phyloP scores from a whole-genome alignment of 2,888 invertebrate genomes.

The Lydus trimaculatus region DNA sequence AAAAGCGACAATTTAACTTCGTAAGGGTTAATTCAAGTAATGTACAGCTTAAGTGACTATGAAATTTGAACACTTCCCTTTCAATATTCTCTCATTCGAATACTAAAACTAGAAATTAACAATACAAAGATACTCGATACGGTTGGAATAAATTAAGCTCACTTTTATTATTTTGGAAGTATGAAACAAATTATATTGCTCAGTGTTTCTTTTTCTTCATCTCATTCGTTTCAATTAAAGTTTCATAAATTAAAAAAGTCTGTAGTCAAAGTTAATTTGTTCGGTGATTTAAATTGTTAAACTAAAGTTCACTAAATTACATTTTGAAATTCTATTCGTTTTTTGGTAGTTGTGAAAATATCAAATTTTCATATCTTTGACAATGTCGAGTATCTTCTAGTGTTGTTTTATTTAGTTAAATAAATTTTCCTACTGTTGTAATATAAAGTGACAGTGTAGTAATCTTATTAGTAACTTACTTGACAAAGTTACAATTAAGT shows the following conservation, averaged over 20 bases:
- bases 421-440: constrained; percentile 16
- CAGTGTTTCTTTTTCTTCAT: background rate
- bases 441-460: constrained; percentile 23
- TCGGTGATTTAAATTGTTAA: background rate
- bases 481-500: constrained; percentile 15
- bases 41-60: background rate
- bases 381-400: constrained; percentile 21
- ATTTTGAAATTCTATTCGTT: background rate
- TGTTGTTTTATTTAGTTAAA: constrained; percentile 19
- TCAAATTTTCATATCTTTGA: background rate
- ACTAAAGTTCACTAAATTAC: background rate
- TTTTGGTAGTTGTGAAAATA: background rate
- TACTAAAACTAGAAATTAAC: background rate
- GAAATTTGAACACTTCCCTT: background rate
- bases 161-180: background rate
- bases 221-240: background rate
- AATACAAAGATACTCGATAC: background rate
- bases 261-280: background rate
- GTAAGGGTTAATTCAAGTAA: background rate
- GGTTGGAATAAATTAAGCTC: background rate
- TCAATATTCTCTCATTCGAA: background rate
- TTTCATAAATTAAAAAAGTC: background rate
- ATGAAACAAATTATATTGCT: no score
- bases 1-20: constrained; percentile 6
- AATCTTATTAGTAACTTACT: constrained; percentile 22